phyloP scores from a whole-genome alignment of 2,113 vertebrate species.

The Heloderma charlesbogerti region DNA sequence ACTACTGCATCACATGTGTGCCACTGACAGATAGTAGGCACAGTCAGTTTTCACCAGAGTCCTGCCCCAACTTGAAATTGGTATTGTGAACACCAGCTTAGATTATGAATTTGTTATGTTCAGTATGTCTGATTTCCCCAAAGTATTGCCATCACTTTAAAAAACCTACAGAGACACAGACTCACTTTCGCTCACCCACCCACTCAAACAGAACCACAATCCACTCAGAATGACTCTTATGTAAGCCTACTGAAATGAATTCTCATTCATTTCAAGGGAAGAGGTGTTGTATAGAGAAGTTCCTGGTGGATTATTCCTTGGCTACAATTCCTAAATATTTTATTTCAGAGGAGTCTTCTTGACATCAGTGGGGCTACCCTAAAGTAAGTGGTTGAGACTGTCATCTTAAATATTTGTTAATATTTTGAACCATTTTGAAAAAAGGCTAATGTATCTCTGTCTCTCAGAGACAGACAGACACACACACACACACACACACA shows the following conservation, averaged over 20 bases:
- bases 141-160: background rate
- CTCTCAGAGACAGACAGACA: conserved; percentile 35
- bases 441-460: background rate
- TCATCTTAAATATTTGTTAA: conserved; percentile 31
- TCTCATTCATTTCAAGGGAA: background rate
- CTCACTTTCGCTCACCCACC: too few relatives aligned
- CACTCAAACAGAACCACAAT: background rate
- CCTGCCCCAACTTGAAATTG: background rate
- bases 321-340: background rate
- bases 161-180: conserved; percentile 32
- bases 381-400: background rate
- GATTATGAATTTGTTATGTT: conserved; percentile 11
- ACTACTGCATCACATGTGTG: background rate
- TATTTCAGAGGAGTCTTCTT: background rate
- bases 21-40: background rate
- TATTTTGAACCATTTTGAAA: conserved; percentile 40
- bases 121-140: conserved; percentile 3
- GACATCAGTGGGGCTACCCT: background rate
- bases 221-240: background rate
- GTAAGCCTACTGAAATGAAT: background rate
- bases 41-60: background rate
- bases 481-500: conserved; percentile 32
- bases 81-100: background rate
- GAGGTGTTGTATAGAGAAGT: background rate
- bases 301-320: background rate